Evolutionary conservation across 2,113 vertebrate species (phyloP).

Genomic region (Lichenostomus cassidix): DNA sequence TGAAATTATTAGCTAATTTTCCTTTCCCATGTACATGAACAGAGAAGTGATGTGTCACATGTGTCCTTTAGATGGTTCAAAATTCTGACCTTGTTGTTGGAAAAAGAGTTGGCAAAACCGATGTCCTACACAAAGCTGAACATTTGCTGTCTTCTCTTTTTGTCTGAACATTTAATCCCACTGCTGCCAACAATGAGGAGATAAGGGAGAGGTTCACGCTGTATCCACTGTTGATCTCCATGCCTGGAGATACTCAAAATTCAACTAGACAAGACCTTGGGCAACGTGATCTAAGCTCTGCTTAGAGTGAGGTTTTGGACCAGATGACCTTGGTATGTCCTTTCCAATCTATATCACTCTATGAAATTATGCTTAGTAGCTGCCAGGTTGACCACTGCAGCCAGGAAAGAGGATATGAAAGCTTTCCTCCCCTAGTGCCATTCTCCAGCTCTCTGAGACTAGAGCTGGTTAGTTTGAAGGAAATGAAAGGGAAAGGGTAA

Average conservation of each 20-base stretch:
- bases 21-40: background rate
- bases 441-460: background rate
- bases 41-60: background rate
- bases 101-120: background rate
- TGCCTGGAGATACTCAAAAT: background rate
- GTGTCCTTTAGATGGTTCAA: background rate
- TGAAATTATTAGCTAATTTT: conserved; percentile 45
- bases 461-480: background rate
- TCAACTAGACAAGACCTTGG: background rate
- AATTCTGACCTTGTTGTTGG: background rate
- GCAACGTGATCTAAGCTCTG: background rate
- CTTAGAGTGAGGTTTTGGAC: background rate
- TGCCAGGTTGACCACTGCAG: background rate
- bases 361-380: background rate
- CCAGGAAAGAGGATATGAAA: background rate
- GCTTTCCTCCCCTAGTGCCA: background rate
- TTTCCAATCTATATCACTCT: background rate
- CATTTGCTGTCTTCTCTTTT: background rate
- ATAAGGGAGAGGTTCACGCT: background rate
- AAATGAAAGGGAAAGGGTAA: background rate
- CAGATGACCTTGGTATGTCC: background rate
- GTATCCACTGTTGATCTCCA: background rate
- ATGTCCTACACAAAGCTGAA: background rate
- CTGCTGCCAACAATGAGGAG: background rate
- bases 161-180: background rate